Conservation (phyloP, 2,797 vertebrate species). For the Trematomus bernacchii region DNA sequence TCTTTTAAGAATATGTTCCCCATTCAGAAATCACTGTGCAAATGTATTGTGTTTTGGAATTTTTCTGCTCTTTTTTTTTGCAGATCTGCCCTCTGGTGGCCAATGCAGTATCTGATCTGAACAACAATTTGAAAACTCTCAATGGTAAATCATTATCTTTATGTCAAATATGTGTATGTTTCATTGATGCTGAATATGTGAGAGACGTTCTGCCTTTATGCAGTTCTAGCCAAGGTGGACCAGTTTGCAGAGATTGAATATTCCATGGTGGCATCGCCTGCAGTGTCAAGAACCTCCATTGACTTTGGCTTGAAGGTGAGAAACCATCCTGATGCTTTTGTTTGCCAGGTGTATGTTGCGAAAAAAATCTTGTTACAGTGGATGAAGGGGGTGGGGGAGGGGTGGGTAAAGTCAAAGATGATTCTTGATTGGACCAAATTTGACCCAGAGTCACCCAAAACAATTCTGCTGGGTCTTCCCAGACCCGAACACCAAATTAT, state of each 20-base stretch:
- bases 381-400: too few relatives aligned
- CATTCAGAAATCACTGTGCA: neutral
- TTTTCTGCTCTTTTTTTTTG: slow-evolving; percentile 47
- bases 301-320: slow-evolving; percentile 83
- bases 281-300: slow-evolving; percentile 68
- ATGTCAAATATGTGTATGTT: neutral
- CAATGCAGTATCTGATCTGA: slow-evolving; percentile 72
- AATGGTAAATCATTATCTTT: slow-evolving; percentile 74
- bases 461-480: too few relatives aligned
- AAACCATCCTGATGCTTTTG: neutral
- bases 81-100: slow-evolving; percentile 84
- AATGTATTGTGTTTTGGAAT: neutral
- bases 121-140: slow-evolving; percentile 81
- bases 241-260: slow-evolving; percentile 84
- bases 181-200: slow-evolving; percentile 4
- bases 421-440: too few relatives aligned
- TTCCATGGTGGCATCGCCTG: slow-evolving; percentile 81
- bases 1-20: neutral
- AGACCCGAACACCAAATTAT: too few relatives aligned
- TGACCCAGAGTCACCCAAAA: too few relatives aligned
- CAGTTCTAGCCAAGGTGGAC: slow-evolving; percentile 84
- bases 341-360: too few relatives aligned
- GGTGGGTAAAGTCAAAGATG: too few relatives aligned
- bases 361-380: too few relatives aligned
- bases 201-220: slow-evolving; percentile 3